Conservation (phyloP, 2,113 vertebrate species). For the Hirundichthys speculiger region DNA sequence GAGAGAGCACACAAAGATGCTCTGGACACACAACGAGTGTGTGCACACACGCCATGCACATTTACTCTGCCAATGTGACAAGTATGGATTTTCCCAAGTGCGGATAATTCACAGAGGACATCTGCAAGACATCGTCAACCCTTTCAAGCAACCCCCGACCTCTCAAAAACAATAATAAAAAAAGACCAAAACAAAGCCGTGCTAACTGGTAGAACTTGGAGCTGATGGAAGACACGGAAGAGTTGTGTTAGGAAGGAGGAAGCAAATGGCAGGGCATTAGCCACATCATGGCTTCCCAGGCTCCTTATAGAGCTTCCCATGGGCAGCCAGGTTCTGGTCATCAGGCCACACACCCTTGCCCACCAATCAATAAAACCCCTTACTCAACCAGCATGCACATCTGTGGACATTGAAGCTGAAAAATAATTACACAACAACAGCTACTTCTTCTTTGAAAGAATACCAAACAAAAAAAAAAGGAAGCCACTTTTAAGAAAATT, state of each 20-base stretch:
- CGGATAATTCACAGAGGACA: slow-evolving; percentile 83
- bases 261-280: slow-evolving; percentile 80
- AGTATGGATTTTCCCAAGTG: slow-evolving; percentile 83
- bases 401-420: slow-evolving; percentile 77
- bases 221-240: slow-evolving; percentile 61
- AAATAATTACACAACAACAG: slow-evolving; percentile 78
- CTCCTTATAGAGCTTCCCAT: slow-evolving; percentile 68
- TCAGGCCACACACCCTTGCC: slow-evolving; percentile 67
- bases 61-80: slow-evolving; percentile 78
- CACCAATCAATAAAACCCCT: slow-evolving; percentile 72
- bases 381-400: slow-evolving; percentile 62
- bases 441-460: slow-evolving; percentile 71
- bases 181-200: slow-evolving; percentile 54
- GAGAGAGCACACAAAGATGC: slow-evolving; percentile 69
- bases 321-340: slow-evolving; percentile 66
- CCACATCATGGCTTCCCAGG: slow-evolving; percentile 79
- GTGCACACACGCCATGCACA: slow-evolving; percentile 34
- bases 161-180: slow-evolving; percentile 76
- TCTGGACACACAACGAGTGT: slow-evolving; percentile 49
- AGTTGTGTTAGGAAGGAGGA: slow-evolving; percentile 25
- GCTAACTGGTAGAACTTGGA: slow-evolving; percentile 62
- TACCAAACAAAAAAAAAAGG: slow-evolving; percentile 32
- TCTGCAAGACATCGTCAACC: slow-evolving; percentile 71
- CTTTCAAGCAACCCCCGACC: slow-evolving; percentile 65
- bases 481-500: slow-evolving; percentile 61